A percentile compares a stretch with the other conserved stretches of the same genome.
phyloP scores from a whole-genome alignment of 2,113 vertebrate species.

The Tragelaphus strepsiceros region DNA sequence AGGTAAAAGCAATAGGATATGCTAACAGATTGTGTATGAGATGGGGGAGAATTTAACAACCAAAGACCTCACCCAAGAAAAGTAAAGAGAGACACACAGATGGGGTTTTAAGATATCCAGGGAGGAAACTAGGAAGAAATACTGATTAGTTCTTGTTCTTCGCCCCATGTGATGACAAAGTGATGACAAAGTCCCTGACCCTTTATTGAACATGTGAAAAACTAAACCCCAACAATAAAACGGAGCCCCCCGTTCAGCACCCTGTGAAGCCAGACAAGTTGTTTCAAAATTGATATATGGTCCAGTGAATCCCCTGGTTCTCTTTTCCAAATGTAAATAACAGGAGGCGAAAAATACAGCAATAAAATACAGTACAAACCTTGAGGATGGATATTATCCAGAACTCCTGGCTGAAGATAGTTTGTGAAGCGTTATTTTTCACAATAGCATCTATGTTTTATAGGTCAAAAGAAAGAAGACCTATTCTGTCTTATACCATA shows the following conservation, averaged over 20 bases:
- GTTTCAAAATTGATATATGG: background rate
- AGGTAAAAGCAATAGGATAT: background rate
- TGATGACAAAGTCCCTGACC: background rate
- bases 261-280: background rate
- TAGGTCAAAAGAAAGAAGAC: constrained; percentile 28
- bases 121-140: background rate
- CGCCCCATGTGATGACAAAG: background rate
- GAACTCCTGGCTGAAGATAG: background rate
- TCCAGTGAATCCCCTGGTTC: background rate
- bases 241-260: background rate
- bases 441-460: constrained; percentile 8
- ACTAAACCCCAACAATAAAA: background rate
- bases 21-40: background rate
- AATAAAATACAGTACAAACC: background rate
- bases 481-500: background rate
- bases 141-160: background rate
- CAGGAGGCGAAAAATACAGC: background rate
- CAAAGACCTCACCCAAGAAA: background rate
- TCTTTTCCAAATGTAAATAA: constrained; percentile 2
- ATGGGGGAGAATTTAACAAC: background rate
- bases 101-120: background rate
- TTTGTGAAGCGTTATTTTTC: background rate
- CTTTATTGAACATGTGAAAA: background rate
- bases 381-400: background rate
- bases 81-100: background rate